Percentiles rank a stretch among this genome's conserved stretches.
Evolutionary conservation across 2,113 vertebrate genomes (phyloP).

Genomic region (Myodes glareolus): DNA sequence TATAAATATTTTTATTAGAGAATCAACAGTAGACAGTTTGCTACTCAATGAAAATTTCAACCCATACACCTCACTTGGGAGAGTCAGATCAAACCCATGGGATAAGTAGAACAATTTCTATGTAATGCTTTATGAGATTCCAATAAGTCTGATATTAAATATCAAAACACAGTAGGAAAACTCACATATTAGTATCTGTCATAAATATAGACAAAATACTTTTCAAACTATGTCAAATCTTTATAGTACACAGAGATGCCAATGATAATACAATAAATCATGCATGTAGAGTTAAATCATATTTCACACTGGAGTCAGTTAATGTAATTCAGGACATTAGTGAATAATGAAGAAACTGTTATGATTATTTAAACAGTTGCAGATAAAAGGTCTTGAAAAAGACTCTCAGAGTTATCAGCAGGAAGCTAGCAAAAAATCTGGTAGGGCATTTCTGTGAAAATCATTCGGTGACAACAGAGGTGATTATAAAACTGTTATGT

Average conservation of each 20-base stretch:
- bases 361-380: neutral
- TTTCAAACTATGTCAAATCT: neutral
- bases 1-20: neutral
- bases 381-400: neutral
- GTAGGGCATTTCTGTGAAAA: neutral
- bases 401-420: neutral
- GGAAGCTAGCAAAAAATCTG: neutral
- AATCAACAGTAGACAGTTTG: neutral
- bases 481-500: neutral
- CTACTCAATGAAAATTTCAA: neutral
- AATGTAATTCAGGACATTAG: neutral
- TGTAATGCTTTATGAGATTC: neutral
- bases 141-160: neutral
- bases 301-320: neutral
- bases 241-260: neutral
- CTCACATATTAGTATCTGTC: neutral
- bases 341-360: neutral
- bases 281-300: neutral
- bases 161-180: neutral
- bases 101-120: neutral
- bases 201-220: neutral
- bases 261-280: neutral
- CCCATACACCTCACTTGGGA: neutral
- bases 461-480: neutral
- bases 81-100: neutral